Evolutionary conservation across 2,888 invertebrate species (phyloP).

Genomic region (Dorcus parallelipipedus): DNA sequence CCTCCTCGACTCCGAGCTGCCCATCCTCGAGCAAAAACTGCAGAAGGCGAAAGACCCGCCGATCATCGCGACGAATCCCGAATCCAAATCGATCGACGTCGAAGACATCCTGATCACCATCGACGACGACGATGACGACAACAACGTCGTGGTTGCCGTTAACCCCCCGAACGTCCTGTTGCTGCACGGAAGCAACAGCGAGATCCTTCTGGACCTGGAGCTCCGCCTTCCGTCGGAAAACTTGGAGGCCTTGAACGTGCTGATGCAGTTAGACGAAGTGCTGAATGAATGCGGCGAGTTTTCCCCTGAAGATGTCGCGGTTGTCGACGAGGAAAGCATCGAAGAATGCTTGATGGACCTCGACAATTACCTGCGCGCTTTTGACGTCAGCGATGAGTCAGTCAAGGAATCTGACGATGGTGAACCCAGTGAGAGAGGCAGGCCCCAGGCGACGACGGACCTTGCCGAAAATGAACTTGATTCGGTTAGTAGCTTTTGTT

Average conservation of each 20-base stretch:
- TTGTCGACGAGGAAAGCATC: conserved; percentile 33
- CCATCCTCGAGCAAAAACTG: conserved; percentile 41
- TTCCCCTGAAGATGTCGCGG: conserved; percentile 53
- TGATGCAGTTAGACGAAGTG: conserved; percentile 59
- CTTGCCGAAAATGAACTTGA: not conserved
- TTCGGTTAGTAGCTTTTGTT: not conserved
- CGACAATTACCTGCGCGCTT: conserved; percentile 53
- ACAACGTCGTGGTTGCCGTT: not conserved
- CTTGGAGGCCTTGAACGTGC: conserved; percentile 52
- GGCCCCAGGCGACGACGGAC: not conserved
- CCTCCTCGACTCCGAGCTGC: conserved; percentile 44
- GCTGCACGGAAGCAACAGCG: conserved; percentile 12
- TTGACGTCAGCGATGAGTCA: conserved; percentile 38
- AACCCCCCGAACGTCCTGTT: not conserved
- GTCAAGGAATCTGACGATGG: conserved; percentile 5
- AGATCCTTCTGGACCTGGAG: conserved; percentile 17
- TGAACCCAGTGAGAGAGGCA: not conserved
- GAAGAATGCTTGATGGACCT: conserved; percentile 54
- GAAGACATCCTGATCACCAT: conserved; percentile 45
- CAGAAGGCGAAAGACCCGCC: conserved; percentile 29
- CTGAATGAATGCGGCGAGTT: conserved; percentile 55
- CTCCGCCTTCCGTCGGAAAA: conserved; percentile 21
- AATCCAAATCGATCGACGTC: conserved; percentile 34
- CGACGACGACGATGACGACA: conserved; percentile 38
- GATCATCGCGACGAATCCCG: conserved; percentile 1